Evolutionary conservation across 2,113 vertebrate species (phyloP).

Genomic region (Malurus elegans): DNA sequence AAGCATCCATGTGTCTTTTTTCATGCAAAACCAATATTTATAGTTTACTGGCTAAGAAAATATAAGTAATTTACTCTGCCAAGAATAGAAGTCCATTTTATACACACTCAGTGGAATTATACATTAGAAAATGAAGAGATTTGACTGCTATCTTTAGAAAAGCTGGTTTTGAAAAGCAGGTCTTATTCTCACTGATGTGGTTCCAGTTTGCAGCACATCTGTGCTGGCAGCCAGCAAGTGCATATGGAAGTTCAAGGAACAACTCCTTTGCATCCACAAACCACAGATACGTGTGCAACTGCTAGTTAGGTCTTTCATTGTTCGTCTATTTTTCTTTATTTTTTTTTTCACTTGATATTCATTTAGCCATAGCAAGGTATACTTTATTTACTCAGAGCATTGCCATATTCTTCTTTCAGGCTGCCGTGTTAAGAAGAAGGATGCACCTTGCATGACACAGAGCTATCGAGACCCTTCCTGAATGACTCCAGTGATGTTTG

Average conservation of each 20-base stretch:
- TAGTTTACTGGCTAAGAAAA: background rate
- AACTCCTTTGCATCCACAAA: background rate
- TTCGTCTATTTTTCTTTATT: background rate
- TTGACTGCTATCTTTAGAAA: background rate
- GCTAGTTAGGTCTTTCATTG: background rate
- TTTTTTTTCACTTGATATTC: background rate
- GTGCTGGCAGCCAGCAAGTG: background rate
- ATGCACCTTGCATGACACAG: accelerated
- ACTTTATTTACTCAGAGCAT: background rate
- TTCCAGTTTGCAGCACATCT: background rate
- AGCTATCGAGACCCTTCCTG: background rate
- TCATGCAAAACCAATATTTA: background rate
- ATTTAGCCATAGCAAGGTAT: background rate
- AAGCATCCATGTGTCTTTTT: background rate
- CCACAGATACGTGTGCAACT: background rate
- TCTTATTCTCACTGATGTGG: background rate
- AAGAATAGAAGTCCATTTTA: background rate
- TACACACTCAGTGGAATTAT: background rate
- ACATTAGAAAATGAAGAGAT: background rate
- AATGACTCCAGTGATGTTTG: background rate
- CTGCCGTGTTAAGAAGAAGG: background rate
- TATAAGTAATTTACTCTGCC: background rate
- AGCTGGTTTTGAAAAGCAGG: background rate
- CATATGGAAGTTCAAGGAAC: background rate
- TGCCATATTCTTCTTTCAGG: background rate